Base-by-base conservation (phyloP, 2,888 invertebrate genomes). In the Xestobium rufovillosum region DNA sequence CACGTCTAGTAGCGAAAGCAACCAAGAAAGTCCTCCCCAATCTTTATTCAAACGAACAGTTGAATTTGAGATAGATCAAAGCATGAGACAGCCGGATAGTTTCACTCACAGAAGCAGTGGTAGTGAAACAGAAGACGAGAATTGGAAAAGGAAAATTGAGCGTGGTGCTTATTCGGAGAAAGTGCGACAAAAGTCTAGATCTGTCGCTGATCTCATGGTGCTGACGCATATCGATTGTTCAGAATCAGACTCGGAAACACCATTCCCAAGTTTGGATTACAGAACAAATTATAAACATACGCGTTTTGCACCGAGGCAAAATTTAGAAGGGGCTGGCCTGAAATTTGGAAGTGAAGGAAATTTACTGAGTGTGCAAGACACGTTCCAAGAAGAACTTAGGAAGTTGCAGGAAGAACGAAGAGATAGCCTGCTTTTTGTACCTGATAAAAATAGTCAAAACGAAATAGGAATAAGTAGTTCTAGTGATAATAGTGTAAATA, bases 151-250 rank as follows among this genome's bases (percentile, higher is more conserved):
- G 28, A 67, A 74, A 44, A 71, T 77, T 16, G 77, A 78, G 56
- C 62, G 72, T 14, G 74, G 73, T 1, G 72, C 69, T 28, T 72
- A 72, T 39, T 70, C 75, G 0, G 76, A 76, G 51, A 76, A 78
- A 58, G 77, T 78, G 1, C 70, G 73, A 42, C 72, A 76, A 46
- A 79, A 79, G 56, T 78, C 78, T 0, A 73, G 74, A 54, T 78
- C 78, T 31, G 78, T 78, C 1, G 75, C 78, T 4, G 78, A 80
- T 61, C 61, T 80, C 14, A 78, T 80, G 78, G 67, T 78, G 19
- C 60, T 80, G 26, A 79, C 78, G 9, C 78, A 78, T 47, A 77
- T 80, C 12, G 78, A 79, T 49, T 68, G 65, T 43, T 73, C 75
- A 3, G 75, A 76, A 53, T 73, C 75, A 3, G 76, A 76, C 45